Evolutionary conservation across 2,113 vertebrate genomes (phyloP), one percentile per base, ranked within the genome.

Genomic region (Microcebus ravelobensis): DNA sequence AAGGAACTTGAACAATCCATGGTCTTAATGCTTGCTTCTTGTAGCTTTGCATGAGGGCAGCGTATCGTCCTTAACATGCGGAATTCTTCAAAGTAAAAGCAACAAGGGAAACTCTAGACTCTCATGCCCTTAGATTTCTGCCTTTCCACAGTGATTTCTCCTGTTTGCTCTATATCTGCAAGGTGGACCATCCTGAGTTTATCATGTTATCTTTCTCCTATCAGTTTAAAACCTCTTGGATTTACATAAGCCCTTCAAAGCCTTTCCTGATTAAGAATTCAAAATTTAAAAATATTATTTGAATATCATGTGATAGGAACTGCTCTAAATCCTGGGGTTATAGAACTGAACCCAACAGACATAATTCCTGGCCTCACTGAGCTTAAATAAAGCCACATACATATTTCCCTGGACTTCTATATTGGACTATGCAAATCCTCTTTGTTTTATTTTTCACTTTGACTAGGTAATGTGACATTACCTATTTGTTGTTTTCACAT

Each of bases 251-350:
- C 9, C 68, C 45, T 79, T 91, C 42, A 73, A 77, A 73, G 14
- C 25, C 18, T 89, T 89, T 88, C 23, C 39, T 57, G 91, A 45
- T 63, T 55, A 76, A 94, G 27, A 76, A 76, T 27, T 71, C 23
- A 76, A 93, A 94, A 55, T 84, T 82, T 34, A 68, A 90, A 86
- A 94, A 79, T 61, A 67, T 18, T 59, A 74, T 80, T 57, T 79
- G 73, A 91, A 34, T 52, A 36, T 36, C n/a, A 79, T 12, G 3
- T 83, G 68, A 52, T 10, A 70, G 21, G 12, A 4, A 42, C 42
- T 89, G 73, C 55, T 27, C 27, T 92, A 65, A 86, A 90, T 50
- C 42, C 36, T 92, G 31, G 31, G 23, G 71, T 95, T 84, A 50
- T 1, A 83, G 21, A 50, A 67, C 27, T 74, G 63, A 92, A 42